phyloP scores from a whole-genome alignment of 2,888 invertebrate species.

The Oconnorella tubifera region DNA sequence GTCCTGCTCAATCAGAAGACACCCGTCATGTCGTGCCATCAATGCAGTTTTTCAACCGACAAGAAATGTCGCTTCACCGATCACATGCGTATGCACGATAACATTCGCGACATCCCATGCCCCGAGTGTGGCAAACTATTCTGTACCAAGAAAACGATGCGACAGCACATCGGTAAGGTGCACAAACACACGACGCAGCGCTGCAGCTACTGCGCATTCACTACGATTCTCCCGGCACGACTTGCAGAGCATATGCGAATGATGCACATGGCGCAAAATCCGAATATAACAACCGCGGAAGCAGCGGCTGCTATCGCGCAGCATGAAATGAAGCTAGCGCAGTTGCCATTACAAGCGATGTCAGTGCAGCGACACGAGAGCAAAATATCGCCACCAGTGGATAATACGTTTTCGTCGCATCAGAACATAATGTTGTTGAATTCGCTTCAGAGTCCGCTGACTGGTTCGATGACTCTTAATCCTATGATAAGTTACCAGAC shows the following conservation, averaged over 20 bases:
- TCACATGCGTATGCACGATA: conserved; percentile 26
- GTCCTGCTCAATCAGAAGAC: conserved; percentile 22
- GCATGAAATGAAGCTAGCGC: background rate
- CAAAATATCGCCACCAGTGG: too few relatives aligned
- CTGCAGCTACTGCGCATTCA: background rate
- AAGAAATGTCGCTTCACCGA: conserved; percentile 26
- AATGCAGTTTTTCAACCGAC: conserved; percentile 25
- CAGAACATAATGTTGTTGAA: background rate
- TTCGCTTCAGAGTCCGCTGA: background rate
- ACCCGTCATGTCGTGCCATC: conserved; percentile 24
- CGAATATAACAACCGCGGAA: too few relatives aligned
- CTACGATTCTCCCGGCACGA: background rate
- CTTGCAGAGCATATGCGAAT: background rate
- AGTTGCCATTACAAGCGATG: background rate
- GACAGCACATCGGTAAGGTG: conserved; percentile 30
- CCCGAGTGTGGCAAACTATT: conserved; percentile 27
- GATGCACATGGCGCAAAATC: background rate
- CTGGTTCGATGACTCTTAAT: background rate
- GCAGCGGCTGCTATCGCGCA: background rate
- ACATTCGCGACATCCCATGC: conserved; percentile 28
- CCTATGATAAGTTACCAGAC: background rate
- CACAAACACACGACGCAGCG: background rate
- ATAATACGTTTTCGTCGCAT: background rate
- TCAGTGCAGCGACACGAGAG: background rate
- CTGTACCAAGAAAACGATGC: conserved; percentile 25